Evolutionary conservation across 2,797 vertebrate genomes (phyloP).

Genomic region (Diglossa cyanea): DNA sequence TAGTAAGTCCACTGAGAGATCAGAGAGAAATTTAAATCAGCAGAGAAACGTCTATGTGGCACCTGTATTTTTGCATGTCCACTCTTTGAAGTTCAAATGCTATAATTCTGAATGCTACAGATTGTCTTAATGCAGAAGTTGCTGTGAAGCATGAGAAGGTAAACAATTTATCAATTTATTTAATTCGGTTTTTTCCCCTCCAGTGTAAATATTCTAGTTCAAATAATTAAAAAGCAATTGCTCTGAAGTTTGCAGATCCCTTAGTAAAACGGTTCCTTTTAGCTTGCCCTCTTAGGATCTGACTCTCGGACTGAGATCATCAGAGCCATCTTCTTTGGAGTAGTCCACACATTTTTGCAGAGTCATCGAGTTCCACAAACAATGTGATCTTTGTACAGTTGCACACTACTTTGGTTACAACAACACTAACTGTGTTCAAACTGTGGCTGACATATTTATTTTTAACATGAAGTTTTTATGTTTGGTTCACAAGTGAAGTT

Average conservation of each 20-base stretch:
- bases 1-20: neutral
- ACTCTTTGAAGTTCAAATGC: neutral
- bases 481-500: neutral
- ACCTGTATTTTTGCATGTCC: neutral
- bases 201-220: neutral
- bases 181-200: neutral
- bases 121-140: neutral
- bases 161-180: neutral
- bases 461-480: neutral
- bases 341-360: neutral
- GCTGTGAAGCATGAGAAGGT: neutral
- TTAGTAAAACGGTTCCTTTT: neutral
- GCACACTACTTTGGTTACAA: constrained; percentile 9
- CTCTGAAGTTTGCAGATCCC: neutral
- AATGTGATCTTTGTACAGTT: constrained; percentile 10
- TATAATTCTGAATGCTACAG: neutral
- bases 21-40: neutral
- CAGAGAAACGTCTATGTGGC: neutral
- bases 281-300: neutral
- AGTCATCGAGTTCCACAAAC: constrained; percentile 20
- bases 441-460: neutral
- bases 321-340: neutral
- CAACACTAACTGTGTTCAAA: neutral
- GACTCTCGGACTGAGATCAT: neutral
- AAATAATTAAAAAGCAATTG: neutral